Conservation (phyloP, 2,113 vertebrate genomes). For the Aramus guarauna region DNA sequence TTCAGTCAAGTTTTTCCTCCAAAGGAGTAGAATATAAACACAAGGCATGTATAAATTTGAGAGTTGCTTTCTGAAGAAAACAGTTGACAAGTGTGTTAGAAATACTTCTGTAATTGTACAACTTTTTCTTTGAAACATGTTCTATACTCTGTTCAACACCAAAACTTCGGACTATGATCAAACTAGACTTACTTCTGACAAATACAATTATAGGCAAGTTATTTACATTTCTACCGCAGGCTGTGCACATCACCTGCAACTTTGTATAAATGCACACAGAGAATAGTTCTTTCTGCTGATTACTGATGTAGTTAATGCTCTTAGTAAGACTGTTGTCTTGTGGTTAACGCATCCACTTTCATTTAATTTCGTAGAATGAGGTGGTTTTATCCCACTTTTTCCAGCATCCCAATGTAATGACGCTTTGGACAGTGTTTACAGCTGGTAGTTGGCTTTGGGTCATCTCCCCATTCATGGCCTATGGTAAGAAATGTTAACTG, state of each 20-base stretch:
- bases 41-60: not conserved
- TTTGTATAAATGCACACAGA: not conserved
- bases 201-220: not conserved
- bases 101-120: not conserved
- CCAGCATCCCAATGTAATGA: constrained; percentile 90
- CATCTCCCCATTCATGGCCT: constrained; percentile 93
- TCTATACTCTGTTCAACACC: not conserved
- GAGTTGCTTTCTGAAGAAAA: not conserved
- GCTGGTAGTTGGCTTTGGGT: constrained; percentile 94
- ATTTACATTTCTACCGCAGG: not conserved
- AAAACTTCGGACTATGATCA: not conserved
- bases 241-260: not conserved
- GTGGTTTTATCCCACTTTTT: constrained; percentile 88
- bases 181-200: not conserved
- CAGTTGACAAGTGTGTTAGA: not conserved
- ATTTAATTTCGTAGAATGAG: constrained; percentile 82
- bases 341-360: constrained; percentile 31
- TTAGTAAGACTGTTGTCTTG: not conserved
- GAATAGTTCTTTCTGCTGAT: not conserved
- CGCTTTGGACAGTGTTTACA: constrained; percentile 90
- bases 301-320: not conserved
- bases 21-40: not conserved
- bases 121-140: not conserved
- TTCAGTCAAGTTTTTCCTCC: not conserved
- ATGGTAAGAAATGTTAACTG: constrained; percentile 80